Base-by-base conservation (phyloP, 2,888 invertebrate species). In the Macrosoma leucophasiata region DNA sequence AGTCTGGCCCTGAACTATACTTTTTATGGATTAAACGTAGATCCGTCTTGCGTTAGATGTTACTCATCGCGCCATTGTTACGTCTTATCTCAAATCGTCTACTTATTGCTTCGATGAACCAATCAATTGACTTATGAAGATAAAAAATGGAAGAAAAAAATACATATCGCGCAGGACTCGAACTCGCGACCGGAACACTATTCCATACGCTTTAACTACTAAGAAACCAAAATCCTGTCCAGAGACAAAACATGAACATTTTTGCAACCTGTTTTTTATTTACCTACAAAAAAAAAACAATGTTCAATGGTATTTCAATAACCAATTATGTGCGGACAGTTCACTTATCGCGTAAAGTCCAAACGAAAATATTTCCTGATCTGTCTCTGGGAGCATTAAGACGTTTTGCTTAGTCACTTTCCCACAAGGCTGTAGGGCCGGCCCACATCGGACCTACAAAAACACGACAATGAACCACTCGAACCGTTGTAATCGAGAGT, bases 1-100 rank as follows among this genome's bases (percentile, higher is more conserved):
- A 43, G 46, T 43, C 48, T 60, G 73, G 45, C 74, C 75, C 57
- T 74, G 77, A 76, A 77, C 76, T 76, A 72, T 73, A 67, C 57
- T 70, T 74, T 79, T 76, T 73, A 65, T 68, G 52, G 58, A 60
- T 61, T 56, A 62, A 57, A 48, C 50, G 54, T 55, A 73, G 66
- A 73, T 78, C 71, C 74, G 73, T 72, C 59, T 67, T 73, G 62
- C 57, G 55, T 54, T 48, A 48, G 42, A 61, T 59, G 50, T 62
- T 62, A 68, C 63, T 67, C 61, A 61, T 62, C 55, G 45, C 39
- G 46, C 55, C 45, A 61, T 65, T 67, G 60, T 64, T 51, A 53
- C 46, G 51, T 53, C 55, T 62, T 55, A 62, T 58, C 59, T 50
- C 46, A 48, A 54, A 60, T 56, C 54, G 57, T 58, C 56, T 53